Evolutionary conservation across 2,113 vertebrate genomes (phyloP).

Genomic region (Tragelaphus scriptus): DNA sequence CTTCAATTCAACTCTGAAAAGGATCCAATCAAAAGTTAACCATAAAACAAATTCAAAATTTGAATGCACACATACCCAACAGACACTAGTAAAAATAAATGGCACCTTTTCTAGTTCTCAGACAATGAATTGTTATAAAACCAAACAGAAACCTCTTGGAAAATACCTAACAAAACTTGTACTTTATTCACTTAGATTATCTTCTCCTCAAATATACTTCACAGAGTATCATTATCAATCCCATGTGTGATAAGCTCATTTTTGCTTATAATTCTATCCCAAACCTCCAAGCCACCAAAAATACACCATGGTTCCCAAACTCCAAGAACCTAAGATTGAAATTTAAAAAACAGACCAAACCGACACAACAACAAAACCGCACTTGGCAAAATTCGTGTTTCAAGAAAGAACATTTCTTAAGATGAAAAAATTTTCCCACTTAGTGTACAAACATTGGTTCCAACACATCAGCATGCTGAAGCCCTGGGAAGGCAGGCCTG

Average conservation of each 20-base stretch:
- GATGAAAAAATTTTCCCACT: background rate
- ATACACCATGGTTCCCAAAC: background rate
- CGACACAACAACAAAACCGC: background rate
- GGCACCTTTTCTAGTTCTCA: background rate
- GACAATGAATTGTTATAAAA: background rate
- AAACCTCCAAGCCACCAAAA: background rate
- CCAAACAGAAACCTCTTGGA: background rate
- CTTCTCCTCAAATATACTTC: background rate
- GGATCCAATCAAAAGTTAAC: background rate
- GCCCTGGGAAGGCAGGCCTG: background rate
- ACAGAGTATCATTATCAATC: background rate
- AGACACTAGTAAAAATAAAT: background rate
- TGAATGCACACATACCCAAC: background rate
- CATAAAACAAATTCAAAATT: background rate
- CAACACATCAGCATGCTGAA: slow-evolving; percentile 3
- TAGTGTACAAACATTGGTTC: slow-evolving; percentile 29
- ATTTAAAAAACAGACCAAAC: background rate
- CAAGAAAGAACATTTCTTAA: background rate
- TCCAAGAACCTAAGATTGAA: background rate
- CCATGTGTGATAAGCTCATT: background rate
- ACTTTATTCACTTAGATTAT: background rate
- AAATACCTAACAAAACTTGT: background rate
- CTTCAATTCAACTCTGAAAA: background rate
- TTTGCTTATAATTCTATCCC: background rate
- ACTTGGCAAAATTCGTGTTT: background rate